A percentile compares a stretch with the other conserved stretches of the same genome.
These are phyloP conservation scores for Manis crassicaudata DNA, from an alignment of 2,797 vertebrate species.

Conservation along the genomic window DNA sequence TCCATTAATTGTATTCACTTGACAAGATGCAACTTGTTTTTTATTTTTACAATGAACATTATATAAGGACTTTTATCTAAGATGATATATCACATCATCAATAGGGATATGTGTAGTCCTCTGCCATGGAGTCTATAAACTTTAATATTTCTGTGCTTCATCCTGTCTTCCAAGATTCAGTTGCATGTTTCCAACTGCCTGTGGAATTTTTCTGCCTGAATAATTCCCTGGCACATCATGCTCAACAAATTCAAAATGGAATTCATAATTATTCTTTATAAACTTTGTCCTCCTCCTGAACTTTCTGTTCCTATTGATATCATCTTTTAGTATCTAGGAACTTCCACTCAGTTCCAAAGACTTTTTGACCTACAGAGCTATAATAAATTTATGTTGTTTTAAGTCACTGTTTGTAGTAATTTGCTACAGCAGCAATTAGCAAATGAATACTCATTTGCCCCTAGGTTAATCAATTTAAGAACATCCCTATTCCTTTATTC, in stretches of 20 bases:
- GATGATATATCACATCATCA: background rate
- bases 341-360: background rate
- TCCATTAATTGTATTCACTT: slow-evolving; percentile 17
- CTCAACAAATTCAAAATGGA: slow-evolving; percentile 15
- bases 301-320: background rate
- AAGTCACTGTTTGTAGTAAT: background rate
- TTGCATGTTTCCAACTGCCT: background rate
- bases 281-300: background rate
- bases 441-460: background rate
- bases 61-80: background rate
- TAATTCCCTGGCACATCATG: background rate
- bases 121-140: background rate
- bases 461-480: background rate
- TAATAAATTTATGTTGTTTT: background rate
- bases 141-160: background rate
- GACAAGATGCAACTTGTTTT: slow-evolving; percentile 5
- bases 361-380: background rate
- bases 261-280: background rate
- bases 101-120: background rate
- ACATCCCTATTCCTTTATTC: background rate
- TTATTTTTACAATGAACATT: slow-evolving; percentile 1
- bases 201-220: background rate
- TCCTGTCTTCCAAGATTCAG: background rate
- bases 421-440: background rate
- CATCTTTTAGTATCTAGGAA: background rate